Base-by-base conservation (phyloP, 2,797 vertebrate species). In the Acomys russatus region DNA sequence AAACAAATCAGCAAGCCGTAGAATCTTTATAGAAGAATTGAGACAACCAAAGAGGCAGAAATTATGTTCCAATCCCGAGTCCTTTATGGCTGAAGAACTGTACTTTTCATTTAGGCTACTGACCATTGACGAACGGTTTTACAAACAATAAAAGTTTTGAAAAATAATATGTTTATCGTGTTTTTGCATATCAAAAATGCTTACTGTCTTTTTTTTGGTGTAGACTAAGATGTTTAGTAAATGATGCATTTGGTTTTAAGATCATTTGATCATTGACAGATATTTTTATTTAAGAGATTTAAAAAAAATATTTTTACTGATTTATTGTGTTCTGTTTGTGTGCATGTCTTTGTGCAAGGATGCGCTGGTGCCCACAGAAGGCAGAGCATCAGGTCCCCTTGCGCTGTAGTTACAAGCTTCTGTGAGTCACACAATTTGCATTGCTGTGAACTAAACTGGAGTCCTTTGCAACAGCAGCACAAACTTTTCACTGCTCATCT, bases 241-340 rank as follows among this genome's bases (percentile, higher is more conserved):
- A 64, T 66, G 25, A 83, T 6, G 84, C 3, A 20, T 93, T 94
- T 56, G 4, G 35, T 90, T 78, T 23, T 35, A 0, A 71, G 66
- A 12, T 63, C 83, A 88, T 97, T 93, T 64, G 38, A 33, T 33
- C 28, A 33, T 30, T 94, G 92, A 95, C 78, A 35, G 44, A 92
- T 35, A n/a, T 64, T 84, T n/a, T n/a, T 22, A 12, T 33, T 84
- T 6, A 49, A 83, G 63, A 44, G 1, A 49, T 30, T 84, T 59
- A 20, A 56, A 17, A 2, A 59, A 59, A 18, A 59, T 14, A 17
- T 18, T 59, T 59, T 59, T 59, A 18, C 30, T 49, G 12, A 28
- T n/a, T 18, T 68, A 25, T n/a, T 22, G 44, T 8, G 51, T 23
- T 54, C 28, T n/a, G 18, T 51, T 20, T 51, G 10, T 33, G 35